A percentile compares a stretch with the other conserved stretches of the same genome.
Evolutionary conservation across 2,888 invertebrate genomes (phyloP).

Genomic region (Liodrosophila aerea): DNA sequence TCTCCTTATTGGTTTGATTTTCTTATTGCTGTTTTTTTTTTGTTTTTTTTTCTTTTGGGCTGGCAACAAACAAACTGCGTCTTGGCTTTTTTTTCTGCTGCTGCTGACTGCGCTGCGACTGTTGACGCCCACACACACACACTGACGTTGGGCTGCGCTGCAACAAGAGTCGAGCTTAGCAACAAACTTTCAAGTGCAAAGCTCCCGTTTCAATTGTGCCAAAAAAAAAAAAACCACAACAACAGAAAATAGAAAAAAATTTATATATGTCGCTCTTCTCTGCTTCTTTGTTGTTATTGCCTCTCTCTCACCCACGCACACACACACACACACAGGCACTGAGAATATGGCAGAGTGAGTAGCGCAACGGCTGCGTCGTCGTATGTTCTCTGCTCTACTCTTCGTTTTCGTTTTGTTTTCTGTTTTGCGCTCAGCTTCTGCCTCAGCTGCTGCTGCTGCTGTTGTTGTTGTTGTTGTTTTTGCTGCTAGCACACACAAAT

Average conservation of each 20-base stretch:
- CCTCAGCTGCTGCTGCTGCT: slow-evolving; percentile 51
- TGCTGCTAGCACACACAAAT: slow-evolving; percentile 64
- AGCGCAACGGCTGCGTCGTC: slow-evolving; percentile 49
- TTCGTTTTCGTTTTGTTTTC: slow-evolving; percentile 51
- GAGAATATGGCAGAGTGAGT: slow-evolving; percentile 5
- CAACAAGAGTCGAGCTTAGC: slow-evolving; percentile 55
- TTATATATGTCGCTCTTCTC: slow-evolving; percentile 16
- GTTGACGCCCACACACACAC: slow-evolving; percentile 27
- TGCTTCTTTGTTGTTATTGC: slow-evolving; percentile 43
- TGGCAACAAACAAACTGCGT: slow-evolving; percentile 66
- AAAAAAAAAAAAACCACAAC: slow-evolving; percentile 32
- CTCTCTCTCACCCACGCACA: slow-evolving; percentile 67
- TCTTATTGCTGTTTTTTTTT: neutral
- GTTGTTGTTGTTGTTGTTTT: slow-evolving; percentile 42
- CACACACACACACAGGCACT: slow-evolving; percentile 37
- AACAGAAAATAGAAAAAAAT: neutral
- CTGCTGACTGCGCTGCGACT: slow-evolving; percentile 23
- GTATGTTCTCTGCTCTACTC: slow-evolving; percentile 56
- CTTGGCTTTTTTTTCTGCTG: slow-evolving; percentile 46
- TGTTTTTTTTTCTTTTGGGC: slow-evolving; percentile 18
- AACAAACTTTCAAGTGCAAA: slow-evolving; percentile 66
- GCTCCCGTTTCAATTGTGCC: slow-evolving; percentile 62
- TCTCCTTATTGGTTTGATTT: neutral
- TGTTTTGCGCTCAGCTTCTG: slow-evolving; percentile 53
- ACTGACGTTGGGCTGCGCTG: too few species aligned